Percentiles rank a stretch among this genome's conserved stretches.
These are phyloP conservation scores for Tipula vernalis DNA, from an alignment of 2,888 invertebrate species.

Conservation along the genomic window DNA sequence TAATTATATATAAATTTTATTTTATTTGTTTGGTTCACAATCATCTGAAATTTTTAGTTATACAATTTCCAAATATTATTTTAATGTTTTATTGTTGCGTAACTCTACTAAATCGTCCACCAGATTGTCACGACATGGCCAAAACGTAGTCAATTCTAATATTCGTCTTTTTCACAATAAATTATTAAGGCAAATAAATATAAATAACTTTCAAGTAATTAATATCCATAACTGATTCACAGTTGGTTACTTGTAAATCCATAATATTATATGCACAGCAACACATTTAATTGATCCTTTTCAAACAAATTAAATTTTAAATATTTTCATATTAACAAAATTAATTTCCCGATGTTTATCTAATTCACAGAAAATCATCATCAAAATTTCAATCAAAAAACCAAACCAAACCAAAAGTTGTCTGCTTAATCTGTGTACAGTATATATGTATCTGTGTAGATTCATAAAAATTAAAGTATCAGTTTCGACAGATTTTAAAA, in stretches of 20 bases:
- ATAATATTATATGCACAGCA: neutral
- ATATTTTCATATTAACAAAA: neutral
- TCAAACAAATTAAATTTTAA: neutral
- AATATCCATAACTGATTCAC: neutral
- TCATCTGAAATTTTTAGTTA: too few species aligned
- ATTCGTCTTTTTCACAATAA: neutral
- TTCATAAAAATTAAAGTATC: neutral
- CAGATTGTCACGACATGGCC: neutral
- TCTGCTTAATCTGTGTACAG: neutral
- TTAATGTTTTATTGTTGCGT: too few species aligned
- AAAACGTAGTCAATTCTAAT: neutral
- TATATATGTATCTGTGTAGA: neutral
- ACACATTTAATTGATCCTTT: neutral
- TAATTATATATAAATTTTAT: too few species aligned
- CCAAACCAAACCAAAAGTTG: neutral
- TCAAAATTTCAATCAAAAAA: neutral
- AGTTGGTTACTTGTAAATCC: neutral
- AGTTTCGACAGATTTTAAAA: neutral
- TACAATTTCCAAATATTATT: too few species aligned
- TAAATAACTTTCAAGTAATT: neutral
- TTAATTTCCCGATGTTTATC: neutral
- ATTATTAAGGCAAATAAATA: neutral
- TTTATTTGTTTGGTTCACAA: too few species aligned
- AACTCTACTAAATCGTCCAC: neutral
- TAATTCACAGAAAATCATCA: neutral